Evolutionary conservation across 1,140 invertebrate genomes (phyloP).

Genomic region (Pissodes strobi): DNA sequence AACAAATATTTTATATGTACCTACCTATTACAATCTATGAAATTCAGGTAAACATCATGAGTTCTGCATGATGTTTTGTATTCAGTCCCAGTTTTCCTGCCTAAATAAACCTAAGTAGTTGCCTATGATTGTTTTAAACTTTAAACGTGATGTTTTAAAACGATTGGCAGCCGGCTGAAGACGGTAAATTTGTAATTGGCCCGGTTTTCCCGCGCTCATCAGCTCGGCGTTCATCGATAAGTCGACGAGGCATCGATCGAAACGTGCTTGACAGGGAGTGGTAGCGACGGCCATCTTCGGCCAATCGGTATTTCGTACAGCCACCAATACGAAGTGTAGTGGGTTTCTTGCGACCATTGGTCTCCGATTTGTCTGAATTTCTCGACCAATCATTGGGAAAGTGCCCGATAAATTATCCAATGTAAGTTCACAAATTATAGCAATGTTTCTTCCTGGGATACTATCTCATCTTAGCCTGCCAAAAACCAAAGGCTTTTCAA

Average conservation of each 20-base stretch:
- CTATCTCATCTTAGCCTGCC: too few relatives aligned
- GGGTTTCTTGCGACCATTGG: constrained; percentile 69
- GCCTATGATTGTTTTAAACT: too few relatives aligned
- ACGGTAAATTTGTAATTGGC: constrained; percentile 55
- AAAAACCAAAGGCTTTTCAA: too few relatives aligned
- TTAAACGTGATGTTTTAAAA: too few relatives aligned
- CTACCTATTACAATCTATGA: too few relatives aligned
- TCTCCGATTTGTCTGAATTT: constrained; percentile 68
- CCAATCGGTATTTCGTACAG: constrained; percentile 27
- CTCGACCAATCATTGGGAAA: constrained; percentile 72
- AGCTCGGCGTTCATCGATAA: constrained; percentile 47
- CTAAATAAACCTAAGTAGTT: too few relatives aligned
- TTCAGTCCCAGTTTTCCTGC: too few relatives aligned
- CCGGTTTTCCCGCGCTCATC: constrained; percentile 53
- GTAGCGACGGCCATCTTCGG: constrained; percentile 55
- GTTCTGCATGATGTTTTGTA: too few relatives aligned
- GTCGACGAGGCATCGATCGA: constrained; percentile 54
- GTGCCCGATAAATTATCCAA: constrained; percentile 71
- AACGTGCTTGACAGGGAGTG: constrained; percentile 58
- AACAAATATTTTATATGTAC: too few relatives aligned
- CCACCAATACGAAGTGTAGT: constrained; percentile 65
- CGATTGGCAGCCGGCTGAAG: constrained; percentile 26
- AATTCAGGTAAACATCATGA: too few relatives aligned
- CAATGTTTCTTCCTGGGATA: too few relatives aligned
- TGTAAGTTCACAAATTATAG: constrained; percentile 81